Base-by-base conservation (phyloP, 2,888 invertebrate species). In the Dromius quadrimaculatus region DNA sequence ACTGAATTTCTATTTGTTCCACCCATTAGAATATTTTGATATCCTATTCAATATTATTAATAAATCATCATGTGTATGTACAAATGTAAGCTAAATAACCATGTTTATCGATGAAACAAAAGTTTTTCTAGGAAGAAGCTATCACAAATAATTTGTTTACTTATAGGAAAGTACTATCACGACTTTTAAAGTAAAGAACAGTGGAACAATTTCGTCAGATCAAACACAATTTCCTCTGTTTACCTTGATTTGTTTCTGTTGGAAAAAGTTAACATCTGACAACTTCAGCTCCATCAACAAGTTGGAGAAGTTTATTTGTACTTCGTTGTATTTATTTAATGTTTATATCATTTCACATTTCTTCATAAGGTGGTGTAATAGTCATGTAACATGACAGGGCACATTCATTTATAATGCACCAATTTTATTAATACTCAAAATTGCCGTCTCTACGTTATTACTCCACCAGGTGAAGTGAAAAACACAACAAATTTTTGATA, bases 211-310 rank as follows among this genome's bases (percentile, higher is more conserved):
- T 54, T 54, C 28, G 23, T 15, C 13, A 54, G 28, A 54, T 54
- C 50, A 54, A 54, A 28, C 50, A 54, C 15, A 23, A 23, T 32
- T 54, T 22, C 15, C 47, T 28, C 28, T 54, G 50, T 54, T 54
- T 54, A 54, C 28, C 23, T 54, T 54, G 32, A 54, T 54, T 54
- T 54, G 23, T 23, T 54, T 43, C 28, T 54, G 50, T 54, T 54
- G 23, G n/a, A 54, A 28, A 54, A 54, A 54, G 28, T 54, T 54
- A 23, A 54, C 50, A 54, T 54, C 50, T 54, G 28, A 50, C 50
- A 50, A 54, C 50, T 23, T 32, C 28, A 54, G 50, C 50, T 32
- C 50, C 28, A 54, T 54, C 50, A 54, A 54, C 32, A 54, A 54
- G 28, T 54, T 28, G 11, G 50, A 28, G 28, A 54, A 54, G 28